Evolutionary conservation across 1,140 invertebrate genomes (phyloP).

Genomic region (Yoshiicerus persimilis): DNA sequence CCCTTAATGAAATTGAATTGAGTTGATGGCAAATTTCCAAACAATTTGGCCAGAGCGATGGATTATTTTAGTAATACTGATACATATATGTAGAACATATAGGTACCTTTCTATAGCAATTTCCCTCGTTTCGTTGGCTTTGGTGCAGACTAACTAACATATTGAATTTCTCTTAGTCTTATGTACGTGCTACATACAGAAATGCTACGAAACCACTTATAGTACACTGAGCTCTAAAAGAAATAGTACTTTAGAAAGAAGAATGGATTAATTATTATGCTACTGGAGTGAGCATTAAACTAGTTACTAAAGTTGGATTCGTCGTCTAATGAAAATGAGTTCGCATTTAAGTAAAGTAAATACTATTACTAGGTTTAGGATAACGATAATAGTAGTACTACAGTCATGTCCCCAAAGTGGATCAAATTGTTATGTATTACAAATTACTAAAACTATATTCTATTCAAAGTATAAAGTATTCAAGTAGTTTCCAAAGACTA

Average conservation of each 20-base stretch:
- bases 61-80: not conserved
- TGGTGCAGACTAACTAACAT: not conserved
- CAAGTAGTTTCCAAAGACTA: too few relatives aligned
- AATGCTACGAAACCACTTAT: not conserved
- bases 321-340: not conserved
- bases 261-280: conserved; percentile 3
- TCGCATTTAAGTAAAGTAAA: not conserved
- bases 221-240: not conserved
- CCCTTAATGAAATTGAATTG: conserved; percentile 17
- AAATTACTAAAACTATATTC: not conserved
- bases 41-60: not conserved
- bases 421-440: not conserved
- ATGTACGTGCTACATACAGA: too few relatives aligned
- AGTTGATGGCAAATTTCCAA: conserved; percentile 13
- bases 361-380: not conserved
- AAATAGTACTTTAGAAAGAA: not conserved
- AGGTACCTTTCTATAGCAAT: not conserved
- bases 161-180: not conserved
- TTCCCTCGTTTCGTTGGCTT: too few relatives aligned
- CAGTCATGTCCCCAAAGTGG: not conserved
- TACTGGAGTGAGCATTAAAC: not conserved
- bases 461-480: too few relatives aligned
- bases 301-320: not conserved
- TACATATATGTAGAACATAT: not conserved
- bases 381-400: not conserved